phyloP scores from a whole-genome alignment of 2,113 vertebrate genomes.

The Fukomys damarensis region DNA sequence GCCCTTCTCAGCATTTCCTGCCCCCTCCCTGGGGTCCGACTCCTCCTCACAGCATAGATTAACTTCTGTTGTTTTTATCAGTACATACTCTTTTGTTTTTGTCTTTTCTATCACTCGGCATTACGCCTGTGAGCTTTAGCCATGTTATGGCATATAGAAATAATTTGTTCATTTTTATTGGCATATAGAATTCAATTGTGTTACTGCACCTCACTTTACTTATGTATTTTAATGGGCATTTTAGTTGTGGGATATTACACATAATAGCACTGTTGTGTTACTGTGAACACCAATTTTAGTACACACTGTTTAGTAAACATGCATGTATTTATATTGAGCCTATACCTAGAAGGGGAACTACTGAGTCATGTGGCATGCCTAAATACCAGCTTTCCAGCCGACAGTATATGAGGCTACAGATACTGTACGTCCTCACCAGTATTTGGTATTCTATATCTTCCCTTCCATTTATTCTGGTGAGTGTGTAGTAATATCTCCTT shows the following conservation, averaged over 20 bases:
- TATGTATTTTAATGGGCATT: not conserved
- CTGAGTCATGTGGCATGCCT: not conserved
- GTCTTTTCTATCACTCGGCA: not conserved
- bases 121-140: not conserved
- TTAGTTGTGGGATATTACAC: not conserved
- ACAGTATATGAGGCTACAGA: fast-evolving
- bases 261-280: not conserved
- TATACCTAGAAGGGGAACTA: not conserved
- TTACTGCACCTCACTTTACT: not conserved
- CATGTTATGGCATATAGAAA: not conserved
- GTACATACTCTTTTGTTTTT: not conserved
- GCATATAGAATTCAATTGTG: not conserved
- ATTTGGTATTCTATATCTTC: not conserved
- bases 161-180: not conserved
- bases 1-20: not conserved
- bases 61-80: not conserved
- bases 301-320: not conserved
- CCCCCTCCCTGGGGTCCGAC: not conserved
- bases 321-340: not conserved
- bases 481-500: not conserved
- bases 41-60: not conserved
- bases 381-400: not conserved
- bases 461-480: not conserved
- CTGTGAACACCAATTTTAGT: not conserved
- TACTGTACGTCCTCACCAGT: not conserved